Evolutionary conservation across 2,113 vertebrate species (phyloP).

Genomic region (Microcebus jonahi): DNA sequence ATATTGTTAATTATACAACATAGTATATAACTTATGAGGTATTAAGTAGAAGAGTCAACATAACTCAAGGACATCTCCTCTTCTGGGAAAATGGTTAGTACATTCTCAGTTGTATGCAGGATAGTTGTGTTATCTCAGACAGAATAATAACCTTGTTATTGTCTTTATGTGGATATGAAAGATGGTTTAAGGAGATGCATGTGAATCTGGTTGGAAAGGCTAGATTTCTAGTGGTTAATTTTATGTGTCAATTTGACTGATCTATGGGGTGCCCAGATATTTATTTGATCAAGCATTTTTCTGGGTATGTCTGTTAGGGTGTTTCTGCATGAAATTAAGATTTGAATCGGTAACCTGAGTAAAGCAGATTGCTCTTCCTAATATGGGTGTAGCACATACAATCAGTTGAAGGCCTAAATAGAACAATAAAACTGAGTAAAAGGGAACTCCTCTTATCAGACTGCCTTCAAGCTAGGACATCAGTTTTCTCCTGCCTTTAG

Average conservation of each 20-base stretch:
- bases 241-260: background rate
- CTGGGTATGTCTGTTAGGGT: background rate
- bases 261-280: background rate
- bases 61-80: background rate
- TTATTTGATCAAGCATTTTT: background rate
- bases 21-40: background rate
- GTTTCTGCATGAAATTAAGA: background rate
- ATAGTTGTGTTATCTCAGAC: background rate
- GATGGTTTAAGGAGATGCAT: background rate
- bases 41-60: background rate
- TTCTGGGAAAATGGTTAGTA: background rate
- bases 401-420: background rate
- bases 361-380: background rate
- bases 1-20: background rate
- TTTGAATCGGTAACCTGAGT: background rate
- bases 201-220: background rate
- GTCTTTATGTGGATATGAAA: background rate
- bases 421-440: background rate
- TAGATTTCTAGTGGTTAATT: background rate
- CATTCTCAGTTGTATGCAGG: background rate
- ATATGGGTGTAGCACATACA: background rate
- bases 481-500: background rate
- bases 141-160: background rate
- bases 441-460: background rate
- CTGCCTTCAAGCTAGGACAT: no score